A percentile compares a stretch with the other conserved stretches of the same genome.
These are phyloP conservation scores for Euplexia lucipara DNA, from an alignment of 2,888 invertebrate species.

Conservation along the genomic window DNA sequence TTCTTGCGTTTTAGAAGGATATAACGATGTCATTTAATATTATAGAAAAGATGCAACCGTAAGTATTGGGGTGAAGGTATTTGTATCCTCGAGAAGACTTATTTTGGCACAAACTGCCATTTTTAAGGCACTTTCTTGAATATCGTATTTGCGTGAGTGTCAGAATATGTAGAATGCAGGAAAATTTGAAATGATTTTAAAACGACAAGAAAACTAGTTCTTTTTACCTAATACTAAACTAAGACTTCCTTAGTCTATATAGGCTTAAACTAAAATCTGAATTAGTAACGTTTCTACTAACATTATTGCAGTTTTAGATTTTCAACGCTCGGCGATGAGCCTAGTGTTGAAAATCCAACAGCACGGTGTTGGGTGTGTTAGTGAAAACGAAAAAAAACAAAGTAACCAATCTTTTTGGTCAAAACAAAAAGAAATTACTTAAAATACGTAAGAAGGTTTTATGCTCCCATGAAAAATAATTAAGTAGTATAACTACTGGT, in stretches of 20 bases:
- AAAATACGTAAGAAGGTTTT: neutral
- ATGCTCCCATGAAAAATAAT: neutral
- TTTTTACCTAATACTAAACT: slow-evolving; percentile 40
- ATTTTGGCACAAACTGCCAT: slow-evolving; percentile 45
- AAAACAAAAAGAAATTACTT: slow-evolving; percentile 60
- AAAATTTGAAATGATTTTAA: neutral
- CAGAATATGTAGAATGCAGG: slow-evolving; percentile 37
- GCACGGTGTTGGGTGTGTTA: no score
- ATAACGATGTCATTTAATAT: neutral
- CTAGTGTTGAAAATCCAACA: neutral
- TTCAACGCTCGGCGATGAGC: neutral
- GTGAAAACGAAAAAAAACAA: neutral
- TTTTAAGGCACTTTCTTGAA: slow-evolving; percentile 43
- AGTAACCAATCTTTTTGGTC: slow-evolving; percentile 56
- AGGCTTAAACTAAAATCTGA: slow-evolving; percentile 28
- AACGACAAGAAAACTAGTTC: neutral
- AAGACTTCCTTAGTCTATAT: slow-evolving; percentile 44
- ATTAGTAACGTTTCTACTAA: neutral
- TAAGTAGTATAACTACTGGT: no score
- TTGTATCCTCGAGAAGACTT: slow-evolving; percentile 24
- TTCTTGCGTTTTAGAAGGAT: neutral
- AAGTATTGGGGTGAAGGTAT: neutral
- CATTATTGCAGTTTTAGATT: no score
- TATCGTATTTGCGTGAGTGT: slow-evolving; percentile 49
- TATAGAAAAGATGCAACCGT: neutral